phyloP scores from a whole-genome alignment of 2,888 invertebrate genomes.

The Ctena decussata region DNA sequence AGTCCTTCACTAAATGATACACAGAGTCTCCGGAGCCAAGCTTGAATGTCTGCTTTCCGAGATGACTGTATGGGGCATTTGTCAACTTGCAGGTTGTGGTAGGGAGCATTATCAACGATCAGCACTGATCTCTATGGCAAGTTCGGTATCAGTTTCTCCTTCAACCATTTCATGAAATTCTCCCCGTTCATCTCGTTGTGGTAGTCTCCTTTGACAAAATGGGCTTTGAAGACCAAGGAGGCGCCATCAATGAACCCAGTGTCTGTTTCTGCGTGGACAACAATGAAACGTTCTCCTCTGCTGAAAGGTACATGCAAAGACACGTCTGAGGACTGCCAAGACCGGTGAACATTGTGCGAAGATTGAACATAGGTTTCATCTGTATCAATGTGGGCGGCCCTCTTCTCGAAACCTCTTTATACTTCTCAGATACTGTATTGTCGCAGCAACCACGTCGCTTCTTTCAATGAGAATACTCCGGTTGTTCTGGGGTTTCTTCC shows the following conservation, averaged over 20 bases:
- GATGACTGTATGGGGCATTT: slow-evolving; percentile 24
- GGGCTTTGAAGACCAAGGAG: slow-evolving; percentile 19
- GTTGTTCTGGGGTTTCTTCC: neutral
- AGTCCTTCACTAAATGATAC: too few relatives aligned
- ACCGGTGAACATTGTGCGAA: too few relatives aligned
- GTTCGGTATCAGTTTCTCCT: slow-evolving; percentile 32
- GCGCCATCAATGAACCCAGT: slow-evolving; percentile 13
- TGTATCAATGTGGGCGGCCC: slow-evolving; percentile 4
- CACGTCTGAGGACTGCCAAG: neutral
- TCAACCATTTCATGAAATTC: slow-evolving; percentile 33
- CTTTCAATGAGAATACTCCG: slow-evolving; percentile 18
- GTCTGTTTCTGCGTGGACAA: slow-evolving; percentile 15
- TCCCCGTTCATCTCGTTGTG: slow-evolving; percentile 35
- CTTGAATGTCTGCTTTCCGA: slow-evolving; percentile 20
- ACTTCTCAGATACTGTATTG: neutral
- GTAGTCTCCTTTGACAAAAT: slow-evolving; percentile 27
- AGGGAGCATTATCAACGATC: slow-evolving; percentile 35
- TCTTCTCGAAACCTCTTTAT: neutral
- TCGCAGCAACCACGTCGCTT: neutral
- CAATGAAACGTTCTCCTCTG: slow-evolving; percentile 15
- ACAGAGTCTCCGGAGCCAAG: slow-evolving; percentile 5
- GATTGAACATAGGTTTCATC: slow-evolving; percentile 23
- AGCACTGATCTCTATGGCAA: too few relatives aligned
- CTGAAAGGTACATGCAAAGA: neutral
- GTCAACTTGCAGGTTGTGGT: slow-evolving; percentile 27